Percentiles rank a stretch among this genome's conserved stretches.
These are phyloP conservation scores for Trematomus loennbergii DNA, from an alignment of 2,113 vertebrate species.

Conservation along the genomic window DNA sequence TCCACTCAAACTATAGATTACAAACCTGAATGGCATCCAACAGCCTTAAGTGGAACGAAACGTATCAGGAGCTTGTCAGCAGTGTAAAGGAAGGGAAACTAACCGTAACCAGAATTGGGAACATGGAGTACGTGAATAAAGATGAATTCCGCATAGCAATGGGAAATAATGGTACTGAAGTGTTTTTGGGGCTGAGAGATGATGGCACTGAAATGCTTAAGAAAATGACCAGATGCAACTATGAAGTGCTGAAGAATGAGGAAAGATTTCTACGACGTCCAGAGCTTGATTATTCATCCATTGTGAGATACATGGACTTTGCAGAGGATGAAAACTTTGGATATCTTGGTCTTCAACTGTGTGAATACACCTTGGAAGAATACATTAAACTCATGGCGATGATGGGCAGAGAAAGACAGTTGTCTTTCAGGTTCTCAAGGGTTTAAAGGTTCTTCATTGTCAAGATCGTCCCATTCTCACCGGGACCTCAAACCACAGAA, in stretches of 20 bases:
- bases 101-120: constrained; percentile 4
- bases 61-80: too few species aligned
- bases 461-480: constrained; percentile 57
- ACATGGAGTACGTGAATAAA: constrained; percentile 43
- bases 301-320: constrained; percentile 73
- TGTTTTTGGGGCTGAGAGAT: constrained; percentile 67
- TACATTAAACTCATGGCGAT: too few species aligned
- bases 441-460: constrained; percentile 69
- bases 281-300: constrained; percentile 55
- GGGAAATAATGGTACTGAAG: constrained; percentile 69
- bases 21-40: too few species aligned
- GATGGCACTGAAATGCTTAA: constrained; percentile 78
- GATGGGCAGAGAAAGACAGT: too few species aligned
- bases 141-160: constrained; percentile 52
- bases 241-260: constrained; percentile 67
- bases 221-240: constrained; percentile 63
- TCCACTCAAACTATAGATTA: too few species aligned
- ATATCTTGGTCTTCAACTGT: constrained; percentile 79
- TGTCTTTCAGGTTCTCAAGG: constrained; percentile 50
- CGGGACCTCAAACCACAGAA: constrained; percentile 82
- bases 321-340: constrained; percentile 73
- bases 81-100: too few species aligned
- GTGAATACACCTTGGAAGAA: constrained; percentile 79
- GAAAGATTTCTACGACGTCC: constrained; percentile 56
- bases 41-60: too few species aligned